phyloP scores from a whole-genome alignment of 2,797 vertebrate genomes.

The Sebastes nivosus region DNA sequence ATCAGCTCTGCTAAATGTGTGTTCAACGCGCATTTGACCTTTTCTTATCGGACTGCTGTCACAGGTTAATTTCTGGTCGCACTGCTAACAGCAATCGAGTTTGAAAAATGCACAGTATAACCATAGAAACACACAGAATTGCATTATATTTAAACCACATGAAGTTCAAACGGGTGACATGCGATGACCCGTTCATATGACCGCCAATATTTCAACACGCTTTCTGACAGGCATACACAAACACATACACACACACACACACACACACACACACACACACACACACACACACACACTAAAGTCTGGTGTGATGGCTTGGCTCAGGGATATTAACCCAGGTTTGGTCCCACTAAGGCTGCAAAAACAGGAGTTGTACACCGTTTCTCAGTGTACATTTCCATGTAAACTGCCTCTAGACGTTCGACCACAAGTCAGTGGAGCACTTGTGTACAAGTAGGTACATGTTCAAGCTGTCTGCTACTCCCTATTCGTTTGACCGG shows the following conservation, averaged over 20 bases:
- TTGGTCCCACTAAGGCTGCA: not conserved
- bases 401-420: not conserved
- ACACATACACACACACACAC: not conserved
- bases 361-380: not conserved
- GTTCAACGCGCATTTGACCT: conserved; percentile 1
- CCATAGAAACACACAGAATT: not conserved
- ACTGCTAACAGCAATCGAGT: not conserved
- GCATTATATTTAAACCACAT: not conserved
- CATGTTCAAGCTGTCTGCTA: conserved; percentile 2
- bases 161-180: not conserved
- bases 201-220: not conserved
- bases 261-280: not conserved
- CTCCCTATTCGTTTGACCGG: not conserved
- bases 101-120: not conserved
- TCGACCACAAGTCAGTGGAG: conserved; percentile 3
- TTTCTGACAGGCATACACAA: not conserved
- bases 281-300: not conserved
- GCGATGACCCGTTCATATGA: not conserved
- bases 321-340: not conserved
- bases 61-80: not conserved
- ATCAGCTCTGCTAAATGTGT: not conserved
- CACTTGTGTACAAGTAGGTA: conserved; percentile 3
- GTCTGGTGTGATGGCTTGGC: not conserved
- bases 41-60: not conserved
- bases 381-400: not conserved